Evolutionary conservation across 2,888 invertebrate species (phyloP).

Genomic region (Meteorus colon): DNA sequence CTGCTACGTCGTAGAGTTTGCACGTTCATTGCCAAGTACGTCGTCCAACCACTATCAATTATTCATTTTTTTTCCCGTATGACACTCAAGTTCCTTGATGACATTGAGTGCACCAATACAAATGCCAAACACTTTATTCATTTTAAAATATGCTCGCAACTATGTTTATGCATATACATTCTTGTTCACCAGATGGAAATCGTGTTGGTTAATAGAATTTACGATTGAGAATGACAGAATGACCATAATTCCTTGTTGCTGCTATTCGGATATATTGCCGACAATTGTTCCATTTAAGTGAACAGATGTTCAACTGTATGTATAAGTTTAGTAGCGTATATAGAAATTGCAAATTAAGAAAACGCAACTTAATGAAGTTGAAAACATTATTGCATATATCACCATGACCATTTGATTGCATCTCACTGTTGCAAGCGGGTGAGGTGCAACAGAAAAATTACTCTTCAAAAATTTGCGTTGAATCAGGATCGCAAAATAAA

Average conservation of each 20-base stretch:
- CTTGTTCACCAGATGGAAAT: background rate
- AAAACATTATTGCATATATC: background rate
- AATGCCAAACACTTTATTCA: background rate
- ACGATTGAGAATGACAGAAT: background rate
- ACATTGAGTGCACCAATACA: background rate
- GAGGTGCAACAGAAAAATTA: no score
- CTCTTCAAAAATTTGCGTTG: no score
- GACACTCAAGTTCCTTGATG: slow-evolving; percentile 27
- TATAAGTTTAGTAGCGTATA: no score
- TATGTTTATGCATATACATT: background rate
- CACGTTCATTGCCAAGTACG: slow-evolving; percentile 39
- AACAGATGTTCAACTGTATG: background rate
- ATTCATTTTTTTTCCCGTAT: slow-evolving; percentile 38
- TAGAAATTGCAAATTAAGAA: no score
- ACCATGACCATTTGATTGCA: no score
- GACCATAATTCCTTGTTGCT: background rate
- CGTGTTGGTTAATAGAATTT: background rate
- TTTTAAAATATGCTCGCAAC: background rate
- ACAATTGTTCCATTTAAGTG: background rate
- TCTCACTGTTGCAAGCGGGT: no score
- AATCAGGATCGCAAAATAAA: no score
- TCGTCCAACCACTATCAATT: slow-evolving; percentile 37
- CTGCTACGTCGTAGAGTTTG: slow-evolving; percentile 29
- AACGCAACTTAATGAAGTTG: background rate
- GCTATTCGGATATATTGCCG: background rate